Evolutionary conservation across 2,113 vertebrate genomes (phyloP).

Genomic region (Hemibagrus wyckioides): DNA sequence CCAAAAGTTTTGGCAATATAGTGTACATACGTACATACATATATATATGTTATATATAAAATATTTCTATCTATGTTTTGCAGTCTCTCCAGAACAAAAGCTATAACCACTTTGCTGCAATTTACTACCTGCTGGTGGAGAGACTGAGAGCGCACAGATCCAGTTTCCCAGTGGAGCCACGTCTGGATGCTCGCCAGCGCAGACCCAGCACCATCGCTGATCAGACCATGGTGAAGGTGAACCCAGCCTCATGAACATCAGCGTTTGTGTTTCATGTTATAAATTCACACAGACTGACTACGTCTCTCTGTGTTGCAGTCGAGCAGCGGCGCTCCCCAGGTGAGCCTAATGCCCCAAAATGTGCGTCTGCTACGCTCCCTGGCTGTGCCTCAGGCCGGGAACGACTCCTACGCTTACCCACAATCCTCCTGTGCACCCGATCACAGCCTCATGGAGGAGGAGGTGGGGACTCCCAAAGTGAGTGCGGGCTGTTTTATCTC

Average conservation of each 20-base stretch:
- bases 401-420: slow-evolving; percentile 85
- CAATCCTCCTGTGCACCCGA: slow-evolving; percentile 78
- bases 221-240: slow-evolving; percentile 93
- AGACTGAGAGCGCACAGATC: slow-evolving; percentile 94
- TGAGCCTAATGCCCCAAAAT: slow-evolving; percentile 78
- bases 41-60: no score
- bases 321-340: slow-evolving; percentile 77
- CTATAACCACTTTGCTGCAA: slow-evolving; percentile 99
- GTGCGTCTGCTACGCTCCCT: slow-evolving; percentile 82
- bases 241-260: background rate
- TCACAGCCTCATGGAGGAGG: slow-evolving; percentile 88
- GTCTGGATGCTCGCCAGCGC: slow-evolving; percentile 89
- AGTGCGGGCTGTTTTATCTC: slow-evolving; percentile 21
- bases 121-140: slow-evolving; percentile 96
- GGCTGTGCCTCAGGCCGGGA: slow-evolving; percentile 77
- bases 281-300: background rate
- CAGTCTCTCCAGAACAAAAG: slow-evolving; percentile 98
- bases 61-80: slow-evolving; percentile 43
- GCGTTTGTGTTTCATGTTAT: background rate
- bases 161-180: slow-evolving; percentile 94
- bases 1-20: no score
- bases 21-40: no score
- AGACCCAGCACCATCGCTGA: slow-evolving; percentile 93
- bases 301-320: slow-evolving; percentile 68
- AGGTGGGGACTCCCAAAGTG: slow-evolving; percentile 93